Conservation (phyloP, 1,140 invertebrate species). For the Ectropis grisescens region DNA sequence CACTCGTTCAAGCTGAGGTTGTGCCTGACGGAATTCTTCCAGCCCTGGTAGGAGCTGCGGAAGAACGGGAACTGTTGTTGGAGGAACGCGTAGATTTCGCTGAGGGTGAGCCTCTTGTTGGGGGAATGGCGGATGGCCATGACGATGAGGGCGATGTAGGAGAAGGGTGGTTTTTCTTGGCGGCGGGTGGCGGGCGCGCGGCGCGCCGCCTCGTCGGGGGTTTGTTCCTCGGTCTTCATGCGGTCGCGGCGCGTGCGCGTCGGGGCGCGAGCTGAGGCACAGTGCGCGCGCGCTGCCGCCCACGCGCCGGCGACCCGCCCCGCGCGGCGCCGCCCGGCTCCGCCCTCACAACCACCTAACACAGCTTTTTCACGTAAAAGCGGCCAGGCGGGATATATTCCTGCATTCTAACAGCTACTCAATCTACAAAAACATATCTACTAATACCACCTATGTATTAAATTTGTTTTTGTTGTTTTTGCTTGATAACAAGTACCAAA, state of each 20-base stretch:
- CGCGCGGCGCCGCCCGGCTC: constrained; percentile 20
- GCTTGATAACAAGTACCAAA: too few relatives aligned
- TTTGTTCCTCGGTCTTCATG: constrained; percentile 62
- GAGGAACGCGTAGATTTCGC: constrained; percentile 91
- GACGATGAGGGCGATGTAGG: constrained; percentile 97
- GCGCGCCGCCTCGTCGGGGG: constrained; percentile 49
- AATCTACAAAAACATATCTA: too few relatives aligned
- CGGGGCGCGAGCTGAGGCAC: constrained; percentile 32
- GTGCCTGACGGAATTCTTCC: constrained; percentile 99
- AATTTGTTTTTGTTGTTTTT: too few relatives aligned
- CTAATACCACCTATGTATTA: too few relatives aligned
- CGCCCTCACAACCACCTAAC: constrained; percentile 10
- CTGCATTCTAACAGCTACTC: too few relatives aligned
- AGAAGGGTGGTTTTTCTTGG: constrained; percentile 96
- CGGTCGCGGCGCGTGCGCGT: constrained; percentile 38
- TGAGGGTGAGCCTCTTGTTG: constrained; percentile 86
- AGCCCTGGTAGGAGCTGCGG: constrained; percentile 95
- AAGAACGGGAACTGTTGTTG: constrained; percentile 92
- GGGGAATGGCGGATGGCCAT: constrained; percentile 97
- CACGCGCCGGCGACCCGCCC: constrained; percentile 7
- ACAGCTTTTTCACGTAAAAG: not conserved
- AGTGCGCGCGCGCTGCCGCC: constrained; percentile 33
- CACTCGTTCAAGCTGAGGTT: constrained; percentile 98
- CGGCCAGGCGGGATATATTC: too few relatives aligned
- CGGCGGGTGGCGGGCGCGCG: constrained; percentile 75